phyloP scores from a whole-genome alignment of 1,140 invertebrate genomes.

The Cyclina sinensis region DNA sequence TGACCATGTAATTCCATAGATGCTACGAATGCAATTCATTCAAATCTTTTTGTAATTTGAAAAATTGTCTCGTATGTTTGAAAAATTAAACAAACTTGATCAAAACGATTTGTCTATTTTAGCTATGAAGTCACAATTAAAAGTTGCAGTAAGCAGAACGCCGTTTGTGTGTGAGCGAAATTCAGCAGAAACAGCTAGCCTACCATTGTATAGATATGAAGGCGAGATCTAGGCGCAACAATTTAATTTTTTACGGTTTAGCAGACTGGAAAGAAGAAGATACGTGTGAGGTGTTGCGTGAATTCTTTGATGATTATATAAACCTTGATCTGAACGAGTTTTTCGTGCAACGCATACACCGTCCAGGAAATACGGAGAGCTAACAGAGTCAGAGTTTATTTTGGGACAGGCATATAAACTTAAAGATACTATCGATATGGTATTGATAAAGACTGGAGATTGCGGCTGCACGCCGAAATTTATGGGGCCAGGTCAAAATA shows the following conservation, averaged over 20 bases:
- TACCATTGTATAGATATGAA: neutral
- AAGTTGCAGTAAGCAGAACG: neutral
- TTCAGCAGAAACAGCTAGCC: neutral
- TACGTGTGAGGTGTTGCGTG: neutral
- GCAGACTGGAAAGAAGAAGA: neutral
- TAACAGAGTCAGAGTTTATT: neutral
- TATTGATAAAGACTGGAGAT: neutral
- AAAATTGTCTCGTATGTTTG: neutral
- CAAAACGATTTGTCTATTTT: neutral
- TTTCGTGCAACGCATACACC: neutral
- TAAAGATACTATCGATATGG: neutral
- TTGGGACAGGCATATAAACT: neutral
- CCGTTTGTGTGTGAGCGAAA: neutral
- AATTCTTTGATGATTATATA: no score
- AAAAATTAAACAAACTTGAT: constrained; percentile 13
- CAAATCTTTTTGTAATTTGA: neutral
- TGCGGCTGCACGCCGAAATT: no score
- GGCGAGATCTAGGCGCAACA: constrained; percentile 5
- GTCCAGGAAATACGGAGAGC: neutral
- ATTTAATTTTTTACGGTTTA: constrained; percentile 9
- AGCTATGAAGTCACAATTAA: neutral
- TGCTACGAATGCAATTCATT: no score
- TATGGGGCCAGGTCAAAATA: no score
- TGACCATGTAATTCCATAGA: no score
- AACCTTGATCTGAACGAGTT: no score